These are phyloP conservation scores for Fringilla coelebs DNA, from an alignment of 2,797 vertebrate species.

Conservation along the genomic window DNA sequence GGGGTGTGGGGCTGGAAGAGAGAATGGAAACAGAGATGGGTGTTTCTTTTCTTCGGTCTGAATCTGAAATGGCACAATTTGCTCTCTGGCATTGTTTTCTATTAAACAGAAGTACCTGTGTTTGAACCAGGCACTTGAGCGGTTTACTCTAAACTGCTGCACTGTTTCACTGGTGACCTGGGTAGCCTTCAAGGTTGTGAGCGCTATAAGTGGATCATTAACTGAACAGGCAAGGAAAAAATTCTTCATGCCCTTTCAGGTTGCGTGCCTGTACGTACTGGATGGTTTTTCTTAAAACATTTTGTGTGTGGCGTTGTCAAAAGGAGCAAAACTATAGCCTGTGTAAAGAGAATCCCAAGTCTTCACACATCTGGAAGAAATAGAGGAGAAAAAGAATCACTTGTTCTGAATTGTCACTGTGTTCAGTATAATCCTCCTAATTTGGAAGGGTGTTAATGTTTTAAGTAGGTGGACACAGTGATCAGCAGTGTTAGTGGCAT, in stretches of 20 bases:
- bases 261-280: neutral
- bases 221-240: conserved; percentile 53
- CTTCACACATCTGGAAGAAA: neutral
- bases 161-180: neutral
- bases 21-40: neutral
- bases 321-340: neutral
- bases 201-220: conserved; percentile 63
- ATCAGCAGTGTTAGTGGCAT: neutral
- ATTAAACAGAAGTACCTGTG: neutral
- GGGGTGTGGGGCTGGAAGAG: neutral
- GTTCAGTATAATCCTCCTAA: neutral
- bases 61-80: neutral
- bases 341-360: neutral
- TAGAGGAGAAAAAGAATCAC: neutral
- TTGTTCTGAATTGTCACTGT: neutral
- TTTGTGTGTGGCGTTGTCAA: neutral
- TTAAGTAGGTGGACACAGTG: neutral
- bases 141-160: neutral
- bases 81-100: neutral
- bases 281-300: neutral
- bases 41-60: neutral
- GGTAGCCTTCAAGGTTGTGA: conserved; percentile 5
- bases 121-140: neutral
- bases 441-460: neutral
- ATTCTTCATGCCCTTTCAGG: neutral